Evolutionary conservation across 2,113 vertebrate species (phyloP).

Genomic region (Boulengeromyrus knoepffleri): DNA sequence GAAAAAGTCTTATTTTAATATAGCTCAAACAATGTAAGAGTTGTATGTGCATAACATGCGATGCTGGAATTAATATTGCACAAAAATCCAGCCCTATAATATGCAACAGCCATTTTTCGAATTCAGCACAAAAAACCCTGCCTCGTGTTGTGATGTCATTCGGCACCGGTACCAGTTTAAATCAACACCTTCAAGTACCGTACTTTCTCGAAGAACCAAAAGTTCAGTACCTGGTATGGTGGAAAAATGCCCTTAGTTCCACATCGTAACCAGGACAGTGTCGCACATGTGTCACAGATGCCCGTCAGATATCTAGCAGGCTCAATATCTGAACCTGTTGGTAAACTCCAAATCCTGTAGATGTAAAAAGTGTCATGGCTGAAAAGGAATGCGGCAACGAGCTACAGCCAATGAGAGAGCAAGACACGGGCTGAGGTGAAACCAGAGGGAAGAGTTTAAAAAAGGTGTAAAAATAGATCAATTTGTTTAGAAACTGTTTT

Average conservation of each 20-base stretch:
- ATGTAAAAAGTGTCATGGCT: not conserved
- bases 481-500: not conserved
- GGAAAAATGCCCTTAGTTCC: not conserved
- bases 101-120: no score
- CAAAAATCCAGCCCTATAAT: no score
- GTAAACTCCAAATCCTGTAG: not conserved
- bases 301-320: not conserved
- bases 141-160: no score
- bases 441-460: not conserved
- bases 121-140: no score
- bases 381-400: not conserved
- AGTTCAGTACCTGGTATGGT: no score
- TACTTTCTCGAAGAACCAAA: no score
- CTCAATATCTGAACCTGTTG: not conserved
- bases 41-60: no score
- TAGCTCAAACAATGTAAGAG: no score
- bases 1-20: no score
- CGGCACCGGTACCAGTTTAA: no score
- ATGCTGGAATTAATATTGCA: no score
- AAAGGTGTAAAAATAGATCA: not conserved
- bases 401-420: not conserved
- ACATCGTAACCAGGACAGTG: not conserved
- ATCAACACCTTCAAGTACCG: no score
- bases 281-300: not conserved
- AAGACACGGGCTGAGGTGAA: not conserved